Evolutionary conservation across 2,888 invertebrate genomes (phyloP).

Genomic region (Netelia virgata): DNA sequence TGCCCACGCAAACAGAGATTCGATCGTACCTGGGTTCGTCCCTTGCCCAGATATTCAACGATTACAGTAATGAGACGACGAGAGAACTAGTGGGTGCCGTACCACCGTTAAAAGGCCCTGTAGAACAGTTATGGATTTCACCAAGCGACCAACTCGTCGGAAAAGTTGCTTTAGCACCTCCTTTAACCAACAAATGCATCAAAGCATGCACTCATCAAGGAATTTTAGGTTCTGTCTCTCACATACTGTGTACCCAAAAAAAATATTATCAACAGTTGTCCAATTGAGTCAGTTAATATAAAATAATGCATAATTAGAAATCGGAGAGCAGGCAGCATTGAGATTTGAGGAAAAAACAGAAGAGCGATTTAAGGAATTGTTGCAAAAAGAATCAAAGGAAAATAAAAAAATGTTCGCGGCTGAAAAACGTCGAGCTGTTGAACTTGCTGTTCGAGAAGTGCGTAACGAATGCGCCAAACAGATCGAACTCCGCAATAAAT

Average conservation of each 20-base stretch:
- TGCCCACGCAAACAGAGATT: slow-evolving; percentile 73
- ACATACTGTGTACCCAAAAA: background rate
- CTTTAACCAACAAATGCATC: slow-evolving; percentile 67
- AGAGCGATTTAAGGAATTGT: slow-evolving; percentile 66
- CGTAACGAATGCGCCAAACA: slow-evolving; percentile 70
- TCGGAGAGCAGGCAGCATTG: slow-evolving; percentile 74
- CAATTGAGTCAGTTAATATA: background rate
- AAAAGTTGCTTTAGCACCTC: slow-evolving; percentile 66
- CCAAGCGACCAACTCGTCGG: slow-evolving; percentile 75
- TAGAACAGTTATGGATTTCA: slow-evolving; percentile 73
- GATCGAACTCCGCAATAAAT: slow-evolving; percentile 65
- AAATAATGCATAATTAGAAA: slow-evolving; percentile 56
- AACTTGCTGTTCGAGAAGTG: slow-evolving; percentile 67
- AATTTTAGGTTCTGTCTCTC: slow-evolving; percentile 73
- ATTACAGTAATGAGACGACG: slow-evolving; percentile 72
- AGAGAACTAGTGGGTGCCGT: slow-evolving; percentile 72
- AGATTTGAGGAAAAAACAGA: slow-evolving; percentile 72
- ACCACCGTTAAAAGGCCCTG: slow-evolving; percentile 71
- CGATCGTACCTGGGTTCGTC: slow-evolving; percentile 72
- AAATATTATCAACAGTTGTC: slow-evolving; percentile 27
- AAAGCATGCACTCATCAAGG: slow-evolving; percentile 75
- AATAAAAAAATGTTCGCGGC: slow-evolving; percentile 74
- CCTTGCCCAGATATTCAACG: slow-evolving; percentile 74
- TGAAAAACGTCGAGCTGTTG: slow-evolving; percentile 74
- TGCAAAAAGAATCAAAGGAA: slow-evolving; percentile 71